phyloP scores from a whole-genome alignment of 2,888 invertebrate genomes.

The Brenthis daphne region DNA sequence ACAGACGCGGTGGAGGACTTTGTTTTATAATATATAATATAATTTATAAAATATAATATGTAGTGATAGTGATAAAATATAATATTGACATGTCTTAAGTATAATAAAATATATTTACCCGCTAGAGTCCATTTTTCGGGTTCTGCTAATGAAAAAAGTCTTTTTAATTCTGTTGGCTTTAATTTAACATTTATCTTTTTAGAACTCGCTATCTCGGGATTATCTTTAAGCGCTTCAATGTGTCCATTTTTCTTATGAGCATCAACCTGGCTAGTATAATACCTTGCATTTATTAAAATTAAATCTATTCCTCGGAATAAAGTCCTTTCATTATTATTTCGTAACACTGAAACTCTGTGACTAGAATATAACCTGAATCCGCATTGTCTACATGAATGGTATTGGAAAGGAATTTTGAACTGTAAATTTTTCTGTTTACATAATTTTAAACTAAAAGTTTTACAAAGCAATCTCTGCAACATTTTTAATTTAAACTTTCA shows the following conservation, averaged over 20 bases:
- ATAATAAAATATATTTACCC: slow-evolving; percentile 56
- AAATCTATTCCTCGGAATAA: slow-evolving; percentile 54
- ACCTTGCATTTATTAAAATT: slow-evolving; percentile 57
- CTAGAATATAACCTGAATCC: slow-evolving; percentile 67
- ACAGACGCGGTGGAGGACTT: no score
- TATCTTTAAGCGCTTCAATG: slow-evolving; percentile 54
- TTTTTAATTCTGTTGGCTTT: slow-evolving; percentile 79
- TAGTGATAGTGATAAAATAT: not conserved
- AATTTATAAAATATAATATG: no score
- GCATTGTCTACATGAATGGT: slow-evolving; percentile 65
- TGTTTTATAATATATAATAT: no score
- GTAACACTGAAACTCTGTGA: slow-evolving; percentile 57
- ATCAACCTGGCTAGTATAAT: slow-evolving; percentile 68
- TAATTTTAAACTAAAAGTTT: slow-evolving; percentile 63
- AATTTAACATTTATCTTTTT: slow-evolving; percentile 74
- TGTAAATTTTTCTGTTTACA: slow-evolving; percentile 59
- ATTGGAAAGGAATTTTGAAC: slow-evolving; percentile 51
- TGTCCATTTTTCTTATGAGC: slow-evolving; percentile 61
- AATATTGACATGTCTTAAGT: not conserved
- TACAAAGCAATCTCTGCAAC: slow-evolving; percentile 55
- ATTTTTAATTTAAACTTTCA: slow-evolving; percentile 47
- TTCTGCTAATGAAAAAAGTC: slow-evolving; percentile 82
- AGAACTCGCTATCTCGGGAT: slow-evolving; percentile 52
- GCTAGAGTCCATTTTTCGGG: slow-evolving; percentile 85
- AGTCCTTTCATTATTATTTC: slow-evolving; percentile 65